Evolutionary conservation across 2,797 vertebrate species (phyloP), one percentile per base, ranked within the genome.

Genomic region (Notolabrus celidotus): DNA sequence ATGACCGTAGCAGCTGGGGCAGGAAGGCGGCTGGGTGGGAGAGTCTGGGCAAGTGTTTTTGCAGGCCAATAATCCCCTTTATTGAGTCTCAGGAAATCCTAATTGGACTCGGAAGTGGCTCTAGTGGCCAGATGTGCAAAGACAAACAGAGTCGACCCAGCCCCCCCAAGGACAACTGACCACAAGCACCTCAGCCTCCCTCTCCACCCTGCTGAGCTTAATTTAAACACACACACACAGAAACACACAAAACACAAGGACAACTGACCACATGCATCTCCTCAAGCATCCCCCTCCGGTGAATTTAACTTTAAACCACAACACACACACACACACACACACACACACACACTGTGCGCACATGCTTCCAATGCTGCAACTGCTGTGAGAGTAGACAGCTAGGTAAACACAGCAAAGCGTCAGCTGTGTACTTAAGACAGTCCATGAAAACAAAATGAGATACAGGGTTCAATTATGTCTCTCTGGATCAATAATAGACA

Each of bases 1-100:
- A 91, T 80, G 82, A 77, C 83, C 56, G 17, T 83, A 82, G 68
- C 88, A 87, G 89, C 84, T 81, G 86, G 73, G 60, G 80, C 77
- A 90, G 86, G 83, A 90, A 89, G 84, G 77, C 38, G 36, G 65
- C 73, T 10, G 58, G 89, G 82, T 82, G 86, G 82, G 85, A 81
- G 71, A 77, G 85, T 82, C 83, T 87, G 77, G 68, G 19, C 57
- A 59, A 55, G 81, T 91, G 85, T 90, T 91, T 91, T 79, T 83
- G 82, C 75, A 83, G 80, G 64, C 87, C 76, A 88, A 90, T 93
- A 92, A 93, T 89, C 88, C 88, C 68, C 78, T 94, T 93, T 92
- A 92, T 91, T 90, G 86, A 85, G 77, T 89, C 89, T 91, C 89
- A 93, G 89, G 92, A 94, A 92, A 93, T 93, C 88, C 89, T 91